Base-by-base conservation (phyloP, 1,140 invertebrate species). In the Mylabris phalerata region DNA sequence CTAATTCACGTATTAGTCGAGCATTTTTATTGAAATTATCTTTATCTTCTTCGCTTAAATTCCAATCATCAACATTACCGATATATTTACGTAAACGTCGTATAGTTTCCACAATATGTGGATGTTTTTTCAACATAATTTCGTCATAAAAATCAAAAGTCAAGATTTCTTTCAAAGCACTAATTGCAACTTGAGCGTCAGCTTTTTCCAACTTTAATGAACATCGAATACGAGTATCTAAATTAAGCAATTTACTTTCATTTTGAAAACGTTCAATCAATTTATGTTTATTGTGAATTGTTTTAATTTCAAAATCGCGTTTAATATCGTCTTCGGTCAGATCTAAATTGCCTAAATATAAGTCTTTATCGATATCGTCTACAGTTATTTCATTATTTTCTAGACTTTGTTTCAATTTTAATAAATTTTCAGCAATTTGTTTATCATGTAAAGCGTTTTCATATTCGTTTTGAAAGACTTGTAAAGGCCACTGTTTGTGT, bases 101-200 rank as follows among this genome's bases (percentile, higher is more conserved):
- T 27, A 89, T 78, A 2, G 86, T 92, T 66, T 90, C 84, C 50
- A 94, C 82, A 56, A 90, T 83, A 52, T 87, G 82, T 0, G 91
- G 86, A 77, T 94, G 88, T 65, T 93, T 93, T 64, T 92, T 84
- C 26, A 95, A 72, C 86, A 93, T 91, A 57, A 84, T 86, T 7
- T 93, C 72, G 10, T 86, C 77, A 44, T 92, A 70, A 9, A 82
- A 78, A 67, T 83, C 72, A 46, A 87, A 73, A 60, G 80, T 79
- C 55, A 84, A 80, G 76, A 87, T 79, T 1, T 75, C 71, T 42
- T 80, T 74, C 38, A 87, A 74, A 67, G 80, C 83, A 55, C 80
- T 71, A 19, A 72, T 44, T 0, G 72, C 72, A 19, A 19, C 32
- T 47, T 62, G 46, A 32, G 73, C 73, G 63, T 79, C 67, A 27